A percentile compares a stretch with the other conserved stretches of the same genome.
These are phyloP conservation scores for Cheumatopsyche charites DNA, from an alignment of 1,140 invertebrate species.

Conservation along the genomic window DNA sequence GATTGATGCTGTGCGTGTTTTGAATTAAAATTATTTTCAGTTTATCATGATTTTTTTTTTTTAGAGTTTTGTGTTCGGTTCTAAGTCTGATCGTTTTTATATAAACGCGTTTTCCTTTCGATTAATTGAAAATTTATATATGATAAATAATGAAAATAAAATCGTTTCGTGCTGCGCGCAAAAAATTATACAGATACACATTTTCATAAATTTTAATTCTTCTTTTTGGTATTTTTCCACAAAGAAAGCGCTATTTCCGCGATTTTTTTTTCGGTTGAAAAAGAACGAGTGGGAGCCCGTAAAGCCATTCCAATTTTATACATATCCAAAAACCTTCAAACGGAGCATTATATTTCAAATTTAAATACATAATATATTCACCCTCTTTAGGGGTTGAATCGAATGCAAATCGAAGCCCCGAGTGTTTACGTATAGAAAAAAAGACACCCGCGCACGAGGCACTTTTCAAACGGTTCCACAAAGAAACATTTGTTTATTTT, in stretches of 20 bases:
- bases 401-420: conserved; percentile 48
- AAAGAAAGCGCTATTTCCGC: conserved; percentile 13
- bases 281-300: conserved; percentile 13
- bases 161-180: no score
- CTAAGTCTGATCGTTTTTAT: no score
- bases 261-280: conserved; percentile 24
- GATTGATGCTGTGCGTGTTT: conserved; percentile 38
- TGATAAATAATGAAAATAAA: no score
- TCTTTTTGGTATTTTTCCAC: neutral
- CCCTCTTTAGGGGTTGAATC: conserved; percentile 45
- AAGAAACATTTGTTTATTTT: no score
- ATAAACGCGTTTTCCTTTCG: no score
- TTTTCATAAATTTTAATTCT: conserved; percentile 10
- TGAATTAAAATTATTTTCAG: no score
- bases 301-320: conserved; percentile 47
- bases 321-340: conserved; percentile 46
- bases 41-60: no score
- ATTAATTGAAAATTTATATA: no score
- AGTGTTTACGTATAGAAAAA: conserved; percentile 48
- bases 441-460: conserved; percentile 33
- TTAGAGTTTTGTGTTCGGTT: no score
- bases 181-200: no score
- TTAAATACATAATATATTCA: conserved; percentile 50
- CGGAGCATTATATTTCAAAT: conserved; percentile 49
- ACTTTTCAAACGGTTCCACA: neutral